Conservation (phyloP, 2,888 invertebrate species). For the Perizoma flavofasciatum region DNA sequence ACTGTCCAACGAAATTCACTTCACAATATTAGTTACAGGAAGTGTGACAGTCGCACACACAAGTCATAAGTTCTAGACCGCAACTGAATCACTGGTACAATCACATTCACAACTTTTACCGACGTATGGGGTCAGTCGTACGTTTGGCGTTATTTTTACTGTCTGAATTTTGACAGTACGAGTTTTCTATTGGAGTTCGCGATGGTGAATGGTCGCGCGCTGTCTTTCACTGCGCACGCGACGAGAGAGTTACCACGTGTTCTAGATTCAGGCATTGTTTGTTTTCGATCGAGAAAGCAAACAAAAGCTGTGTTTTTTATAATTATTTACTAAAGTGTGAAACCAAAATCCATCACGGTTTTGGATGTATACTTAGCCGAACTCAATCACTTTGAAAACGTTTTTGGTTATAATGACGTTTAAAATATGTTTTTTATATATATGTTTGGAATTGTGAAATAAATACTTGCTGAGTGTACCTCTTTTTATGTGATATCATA, state of each 20-base stretch:
- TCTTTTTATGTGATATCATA: no score
- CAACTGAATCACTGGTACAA: slow-evolving; percentile 1
- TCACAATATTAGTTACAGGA: slow-evolving; percentile 1
- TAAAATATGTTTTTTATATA: no score
- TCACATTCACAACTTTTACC: slow-evolving; percentile 40
- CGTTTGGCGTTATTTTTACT: slow-evolving; percentile 40
- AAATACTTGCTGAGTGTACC: no score
- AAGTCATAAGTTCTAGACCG: slow-evolving; percentile 1
- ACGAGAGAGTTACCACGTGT: slow-evolving; percentile 35
- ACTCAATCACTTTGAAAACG: no score
- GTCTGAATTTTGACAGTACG: slow-evolving; percentile 42
- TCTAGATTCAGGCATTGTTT: slow-evolving; percentile 38
- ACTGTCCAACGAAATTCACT: slow-evolving; percentile 13
- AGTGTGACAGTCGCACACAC: slow-evolving; percentile 21
- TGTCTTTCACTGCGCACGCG: slow-evolving; percentile 45
- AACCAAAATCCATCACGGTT: no score
- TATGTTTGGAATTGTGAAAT: no score
- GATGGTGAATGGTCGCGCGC: slow-evolving; percentile 57
- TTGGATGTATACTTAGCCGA: no score
- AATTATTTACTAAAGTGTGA: background rate
- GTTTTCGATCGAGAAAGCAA: slow-evolving; percentile 37
- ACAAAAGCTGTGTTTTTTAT: slow-evolving; percentile 8
- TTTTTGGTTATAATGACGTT: no score
- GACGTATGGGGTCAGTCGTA: slow-evolving; percentile 26
- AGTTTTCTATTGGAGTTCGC: slow-evolving; percentile 53